Evolutionary conservation across 2,888 invertebrate species (phyloP), one percentile per base, ranked within the genome.

Genomic region (Coronaproctus castanopsis): DNA sequence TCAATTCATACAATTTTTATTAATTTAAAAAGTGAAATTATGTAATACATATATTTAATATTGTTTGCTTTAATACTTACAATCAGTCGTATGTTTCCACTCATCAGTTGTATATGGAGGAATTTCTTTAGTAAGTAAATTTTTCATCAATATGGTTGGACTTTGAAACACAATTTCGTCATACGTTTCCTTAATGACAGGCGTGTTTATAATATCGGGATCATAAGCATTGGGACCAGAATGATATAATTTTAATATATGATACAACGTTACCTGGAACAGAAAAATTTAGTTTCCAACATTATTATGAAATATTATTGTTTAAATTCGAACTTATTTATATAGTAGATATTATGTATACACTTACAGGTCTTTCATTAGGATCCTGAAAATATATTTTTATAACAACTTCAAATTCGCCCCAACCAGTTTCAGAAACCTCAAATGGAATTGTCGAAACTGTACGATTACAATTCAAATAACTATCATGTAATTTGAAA

Each of bases 391-490:
- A 98, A 72, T 91, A 92, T 63, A 98, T 88, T 72, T 96, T 96
- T 58, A 99, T 95, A 48, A 91, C 87, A 64, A 97, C 88, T 74
- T 98, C 97, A 71, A 98, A 98, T 75, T 98, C 98, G 65, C 98
- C 98, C 97, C 98, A 98, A 1, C 97, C 97, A 0, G 97, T 97
- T 73, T 98, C 97, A 0, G 88, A 90, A 3, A 98, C 81, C 75
- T 97, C 96, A 70, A 92, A 98, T 0, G 97, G 98, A 0, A 95
- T 93, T 70, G 92, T 90, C 0, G 88, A 87, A 0, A 96, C 79
- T 64, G 95, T 89, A 70, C 97, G 77, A 70, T 91, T 93, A 1
- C 87, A 88, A 73, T 95, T 96, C 0, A 87, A 80, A 69, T 96
- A 97, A 71, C 95, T 96, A 72, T 98, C 97, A 68, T 98, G 97